These are phyloP conservation scores for Diadophis punctatus DNA, from an alignment of 2,113 vertebrate genomes.

Conservation along the genomic window DNA sequence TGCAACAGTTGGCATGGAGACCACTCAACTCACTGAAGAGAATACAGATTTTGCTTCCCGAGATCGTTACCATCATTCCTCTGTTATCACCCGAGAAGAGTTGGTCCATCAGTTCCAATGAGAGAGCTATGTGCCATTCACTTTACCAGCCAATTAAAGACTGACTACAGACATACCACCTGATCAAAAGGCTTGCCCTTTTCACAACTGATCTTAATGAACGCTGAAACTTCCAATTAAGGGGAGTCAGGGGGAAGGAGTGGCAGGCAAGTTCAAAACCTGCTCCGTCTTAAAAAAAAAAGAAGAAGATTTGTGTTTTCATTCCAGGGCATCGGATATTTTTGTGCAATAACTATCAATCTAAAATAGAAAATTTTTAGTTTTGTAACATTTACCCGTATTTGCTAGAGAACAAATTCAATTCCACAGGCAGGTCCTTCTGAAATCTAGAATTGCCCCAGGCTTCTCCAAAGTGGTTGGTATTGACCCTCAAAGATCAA, in stretches of 20 bases:
- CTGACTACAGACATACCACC: slow-evolving; percentile 10
- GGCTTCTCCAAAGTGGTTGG: not conserved
- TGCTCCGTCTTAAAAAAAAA: slow-evolving; percentile 9
- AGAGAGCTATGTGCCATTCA: not conserved
- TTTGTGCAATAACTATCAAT: not conserved
- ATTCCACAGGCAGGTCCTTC: not conserved
- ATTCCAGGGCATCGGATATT: slow-evolving; percentile 24
- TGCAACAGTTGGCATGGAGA: slow-evolving; percentile 80
- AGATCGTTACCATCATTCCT: slow-evolving; percentile 88
- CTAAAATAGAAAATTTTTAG: not conserved
- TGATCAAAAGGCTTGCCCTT: slow-evolving; percentile 53
- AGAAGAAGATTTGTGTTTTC: not conserved
- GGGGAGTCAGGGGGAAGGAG: not conserved
- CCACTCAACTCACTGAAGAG: slow-evolving; percentile 90
- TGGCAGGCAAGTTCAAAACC: not conserved
- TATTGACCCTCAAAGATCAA: not conserved
- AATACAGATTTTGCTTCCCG: slow-evolving; percentile 90
- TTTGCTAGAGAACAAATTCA: not conserved
- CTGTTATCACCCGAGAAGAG: slow-evolving; percentile 70
- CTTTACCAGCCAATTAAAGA: slow-evolving; percentile 31
- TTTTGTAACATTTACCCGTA: not conserved
- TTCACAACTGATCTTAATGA: not conserved
- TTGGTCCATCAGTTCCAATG: slow-evolving; percentile 71
- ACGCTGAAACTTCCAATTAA: slow-evolving; percentile 17
- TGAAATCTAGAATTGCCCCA: not conserved